Evolutionary conservation across 2,113 vertebrate genomes (phyloP), one percentile per base, ranked within the genome.

Genomic region (Alces alces): DNA sequence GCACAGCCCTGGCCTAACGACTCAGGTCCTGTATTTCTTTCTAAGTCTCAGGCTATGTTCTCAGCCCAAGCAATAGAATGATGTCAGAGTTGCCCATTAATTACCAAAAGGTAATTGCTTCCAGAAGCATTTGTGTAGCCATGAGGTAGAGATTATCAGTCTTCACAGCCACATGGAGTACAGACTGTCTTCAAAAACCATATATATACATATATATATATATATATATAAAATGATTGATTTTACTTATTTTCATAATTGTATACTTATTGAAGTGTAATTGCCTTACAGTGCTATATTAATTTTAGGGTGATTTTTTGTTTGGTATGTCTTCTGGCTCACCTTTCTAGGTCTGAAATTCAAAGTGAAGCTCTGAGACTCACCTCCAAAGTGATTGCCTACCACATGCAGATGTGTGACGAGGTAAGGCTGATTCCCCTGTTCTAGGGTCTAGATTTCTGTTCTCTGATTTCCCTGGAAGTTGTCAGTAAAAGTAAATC

Each of bases 311-410:
- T 55, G 21, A 10, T 55, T 36, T 55, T 84, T 36, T 83, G 21
- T 55, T 55, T 55, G 70, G 12, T 91, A 6, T 96, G 57, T 58
- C 14, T 92, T 78, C 58, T 76, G n/a, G n/a, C 61, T 76, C 82
- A 50, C 50, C 30, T 95, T 64, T 86, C 91, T 70, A 99, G 99
- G 96, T 98, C 99, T 98, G 99, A 99, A 98, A 98, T 99, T 92
- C 99, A 99, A 98, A 99, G 99, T 89, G 98, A 99, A n/a, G 98
- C 99, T 93, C 98, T 99, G 94, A 99, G 97, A 61, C 99, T 99
- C 96, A 96, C 99, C 58, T 99, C 99, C 55, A 99, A 93, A 82
- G 95, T 99, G 98, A 97, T 99, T 85, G 95, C 98, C 76, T 96
- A 99, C 95, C 97, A 99, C 93, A 93, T 99, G 80, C 98, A 97